A percentile compares a stretch with the other conserved stretches of the same genome.
These are phyloP conservation scores for Synergus japonicus DNA, from an alignment of 2,888 invertebrate species.

Conservation along the genomic window DNA sequence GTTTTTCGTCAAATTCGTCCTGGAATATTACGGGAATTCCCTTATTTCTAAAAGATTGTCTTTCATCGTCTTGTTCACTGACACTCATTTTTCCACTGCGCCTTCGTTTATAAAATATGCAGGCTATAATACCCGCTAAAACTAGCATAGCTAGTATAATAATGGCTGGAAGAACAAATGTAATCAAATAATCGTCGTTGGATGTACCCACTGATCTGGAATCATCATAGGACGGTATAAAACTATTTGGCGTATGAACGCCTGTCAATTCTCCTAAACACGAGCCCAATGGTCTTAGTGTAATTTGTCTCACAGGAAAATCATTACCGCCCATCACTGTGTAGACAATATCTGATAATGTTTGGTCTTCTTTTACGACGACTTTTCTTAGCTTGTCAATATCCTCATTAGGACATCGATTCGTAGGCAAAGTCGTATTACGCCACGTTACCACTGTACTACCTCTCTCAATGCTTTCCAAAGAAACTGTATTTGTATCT, in stretches of 20 bases:
- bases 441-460: slow-evolving; percentile 88
- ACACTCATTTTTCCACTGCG: slow-evolving; percentile 91
- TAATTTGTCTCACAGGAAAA: slow-evolving; percentile 82
- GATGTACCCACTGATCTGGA: slow-evolving; percentile 76
- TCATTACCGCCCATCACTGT: slow-evolving; percentile 84
- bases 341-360: slow-evolving; percentile 81
- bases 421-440: slow-evolving; percentile 87
- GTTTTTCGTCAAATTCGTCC: slow-evolving; percentile 96
- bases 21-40: slow-evolving; percentile 97
- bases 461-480: slow-evolving; percentile 84
- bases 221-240: slow-evolving; percentile 71
- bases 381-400: slow-evolving; percentile 86
- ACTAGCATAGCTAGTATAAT: slow-evolving; percentile 93
- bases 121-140: slow-evolving; percentile 91
- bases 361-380: slow-evolving; percentile 84
- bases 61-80: slow-evolving; percentile 88
- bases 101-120: slow-evolving; percentile 90
- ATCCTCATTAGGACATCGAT: slow-evolving; percentile 87
- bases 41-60: slow-evolving; percentile 90
- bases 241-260: slow-evolving; percentile 71
- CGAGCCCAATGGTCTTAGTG: slow-evolving; percentile 78
- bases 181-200: slow-evolving; percentile 85
- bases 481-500: slow-evolving; percentile 85
- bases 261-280: slow-evolving; percentile 79
- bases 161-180: slow-evolving; percentile 92